A percentile compares a stretch with the other conserved stretches of the same genome.
phyloP scores from a whole-genome alignment of 2,797 vertebrate genomes.

The Sibirionetta formosa region DNA sequence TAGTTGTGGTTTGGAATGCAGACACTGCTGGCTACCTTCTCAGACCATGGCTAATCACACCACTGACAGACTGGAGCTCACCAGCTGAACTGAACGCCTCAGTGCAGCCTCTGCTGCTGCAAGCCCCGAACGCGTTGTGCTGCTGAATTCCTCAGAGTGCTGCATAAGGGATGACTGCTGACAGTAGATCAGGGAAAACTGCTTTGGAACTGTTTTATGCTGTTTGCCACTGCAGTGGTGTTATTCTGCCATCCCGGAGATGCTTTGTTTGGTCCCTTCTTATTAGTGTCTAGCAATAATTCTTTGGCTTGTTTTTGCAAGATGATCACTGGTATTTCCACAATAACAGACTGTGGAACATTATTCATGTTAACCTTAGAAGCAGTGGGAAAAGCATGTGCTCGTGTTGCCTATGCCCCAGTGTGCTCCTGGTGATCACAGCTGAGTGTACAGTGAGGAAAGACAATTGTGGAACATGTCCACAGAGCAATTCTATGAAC shows the following conservation, averaged over 20 bases:
- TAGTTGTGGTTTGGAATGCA: conserved; percentile 74
- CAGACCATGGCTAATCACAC: conserved; percentile 70
- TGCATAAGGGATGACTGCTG: background rate
- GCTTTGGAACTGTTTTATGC: background rate
- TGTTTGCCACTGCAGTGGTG: background rate
- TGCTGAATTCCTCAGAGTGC: background rate
- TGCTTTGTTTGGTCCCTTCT: background rate
- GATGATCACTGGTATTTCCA: background rate
- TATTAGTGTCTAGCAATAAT: background rate
- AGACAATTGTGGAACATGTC: conserved; percentile 1
- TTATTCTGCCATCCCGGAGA: background rate
- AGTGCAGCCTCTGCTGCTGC: background rate
- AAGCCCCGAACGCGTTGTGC: accelerated
- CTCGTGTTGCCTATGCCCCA: background rate
- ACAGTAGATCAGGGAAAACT: background rate
- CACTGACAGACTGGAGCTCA: conserved; percentile 71
- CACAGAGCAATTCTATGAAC: background rate
- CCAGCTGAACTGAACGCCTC: background rate
- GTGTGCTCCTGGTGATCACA: background rate
- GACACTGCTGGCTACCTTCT: conserved; percentile 66
- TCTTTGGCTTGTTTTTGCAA: background rate
- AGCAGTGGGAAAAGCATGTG: background rate
- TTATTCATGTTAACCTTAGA: conserved; percentile 11
- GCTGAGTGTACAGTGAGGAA: background rate
- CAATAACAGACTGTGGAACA: background rate